These are phyloP conservation scores for Trialeurodes vaporariorum DNA, from an alignment of 1,140 invertebrate species.

Conservation along the genomic window DNA sequence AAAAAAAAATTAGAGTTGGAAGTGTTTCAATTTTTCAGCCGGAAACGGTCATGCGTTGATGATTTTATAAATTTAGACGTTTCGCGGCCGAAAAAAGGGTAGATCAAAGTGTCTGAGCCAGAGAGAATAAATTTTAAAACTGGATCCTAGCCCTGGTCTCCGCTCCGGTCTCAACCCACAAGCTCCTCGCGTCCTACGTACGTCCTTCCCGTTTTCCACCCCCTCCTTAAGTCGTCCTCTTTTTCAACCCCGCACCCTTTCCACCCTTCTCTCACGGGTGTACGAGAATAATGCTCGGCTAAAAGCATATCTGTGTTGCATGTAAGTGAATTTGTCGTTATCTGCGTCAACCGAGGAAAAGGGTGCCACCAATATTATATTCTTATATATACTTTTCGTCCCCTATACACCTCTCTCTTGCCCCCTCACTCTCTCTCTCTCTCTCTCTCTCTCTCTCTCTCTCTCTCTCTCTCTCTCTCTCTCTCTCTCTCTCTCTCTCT, in stretches of 20 bases:
- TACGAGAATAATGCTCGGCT: constrained; percentile 24
- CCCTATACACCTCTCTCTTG: too few relatives aligned
- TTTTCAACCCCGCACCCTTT: background rate
- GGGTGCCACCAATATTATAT: constrained; percentile 2
- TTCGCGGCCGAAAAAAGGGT: too few relatives aligned
- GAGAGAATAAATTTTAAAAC: background rate
- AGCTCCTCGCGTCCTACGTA: background rate
- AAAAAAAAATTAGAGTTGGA: too few relatives aligned
- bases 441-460: background rate
- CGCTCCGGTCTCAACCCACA: background rate
- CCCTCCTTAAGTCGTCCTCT: background rate
- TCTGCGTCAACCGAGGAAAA: background rate
- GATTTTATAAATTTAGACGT: too few relatives aligned
- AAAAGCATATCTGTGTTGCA: constrained; percentile 32
- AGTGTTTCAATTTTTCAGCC: too few relatives aligned
- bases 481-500: background rate
- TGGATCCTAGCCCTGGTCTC: background rate
- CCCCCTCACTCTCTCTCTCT: background rate
- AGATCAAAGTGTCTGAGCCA: too few relatives aligned
- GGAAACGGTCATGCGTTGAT: too few relatives aligned
- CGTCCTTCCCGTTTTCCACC: background rate
- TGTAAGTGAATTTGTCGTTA: constrained; percentile 28
- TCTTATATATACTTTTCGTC: background rate
- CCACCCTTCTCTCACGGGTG: constrained; percentile 7
- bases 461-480: background rate